These are phyloP conservation scores for Ornithoptera priamus DNA, from an alignment of 2,888 invertebrate genomes.

Conservation along the genomic window DNA sequence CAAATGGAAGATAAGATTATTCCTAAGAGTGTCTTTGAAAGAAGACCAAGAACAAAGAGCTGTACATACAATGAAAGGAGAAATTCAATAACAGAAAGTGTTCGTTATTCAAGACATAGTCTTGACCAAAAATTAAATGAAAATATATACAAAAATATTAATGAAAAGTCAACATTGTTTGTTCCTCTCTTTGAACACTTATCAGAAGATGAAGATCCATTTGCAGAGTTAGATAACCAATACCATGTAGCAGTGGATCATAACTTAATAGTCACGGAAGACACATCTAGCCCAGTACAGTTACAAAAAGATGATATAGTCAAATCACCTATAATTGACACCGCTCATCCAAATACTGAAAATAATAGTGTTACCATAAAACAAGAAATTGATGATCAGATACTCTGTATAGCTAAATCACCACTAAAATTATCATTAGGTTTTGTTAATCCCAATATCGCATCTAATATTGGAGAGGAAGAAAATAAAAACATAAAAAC, in stretches of 20 bases:
- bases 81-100: slow-evolving; percentile 37
- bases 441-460: slow-evolving; percentile 22
- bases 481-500: slow-evolving; percentile 31
- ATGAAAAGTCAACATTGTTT: slow-evolving; percentile 50
- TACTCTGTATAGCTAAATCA: slow-evolving; percentile 43
- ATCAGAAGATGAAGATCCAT: slow-evolving; percentile 61
- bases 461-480: slow-evolving; percentile 20
- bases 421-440: slow-evolving; percentile 40
- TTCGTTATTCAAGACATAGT: slow-evolving; percentile 32
- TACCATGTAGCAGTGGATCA: slow-evolving; percentile 75
- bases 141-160: slow-evolving; percentile 33
- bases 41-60: slow-evolving; percentile 42
- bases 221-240: slow-evolving; percentile 70
- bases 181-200: slow-evolving; percentile 52
- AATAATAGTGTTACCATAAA: slow-evolving; percentile 34
- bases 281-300: slow-evolving; percentile 38
- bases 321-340: slow-evolving; percentile 34
- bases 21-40: slow-evolving; percentile 49
- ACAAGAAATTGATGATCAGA: slow-evolving; percentile 45
- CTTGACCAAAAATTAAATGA: slow-evolving; percentile 31
- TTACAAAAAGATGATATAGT: slow-evolving; percentile 28
- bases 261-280: slow-evolving; percentile 61
- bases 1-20: slow-evolving; percentile 33
- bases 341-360: slow-evolving; percentile 21
- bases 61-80: slow-evolving; percentile 38